These are phyloP conservation scores for Heteromormyrus szaboi DNA, from an alignment of 2,797 vertebrate genomes.

Conservation along the genomic window DNA sequence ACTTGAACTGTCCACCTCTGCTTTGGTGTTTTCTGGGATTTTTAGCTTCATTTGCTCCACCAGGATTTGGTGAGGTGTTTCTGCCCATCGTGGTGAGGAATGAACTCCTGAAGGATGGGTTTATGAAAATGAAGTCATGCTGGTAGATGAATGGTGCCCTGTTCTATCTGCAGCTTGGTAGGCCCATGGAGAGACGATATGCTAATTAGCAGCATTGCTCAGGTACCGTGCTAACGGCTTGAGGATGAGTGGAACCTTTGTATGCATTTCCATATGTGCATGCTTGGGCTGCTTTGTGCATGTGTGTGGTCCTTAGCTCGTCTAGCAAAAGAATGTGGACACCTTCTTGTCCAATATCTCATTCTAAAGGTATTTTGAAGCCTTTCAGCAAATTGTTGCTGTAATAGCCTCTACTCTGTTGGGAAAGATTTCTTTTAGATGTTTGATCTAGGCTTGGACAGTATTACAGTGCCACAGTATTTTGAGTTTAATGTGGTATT, in stretches of 20 bases:
- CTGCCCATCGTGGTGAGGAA: not conserved
- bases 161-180: not conserved
- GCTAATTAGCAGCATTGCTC: slow-evolving; percentile 1
- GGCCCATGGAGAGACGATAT: not conserved
- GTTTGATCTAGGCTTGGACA: not conserved
- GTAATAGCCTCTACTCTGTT: not conserved
- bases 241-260: not conserved
- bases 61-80: not conserved
- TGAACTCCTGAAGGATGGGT: not conserved
- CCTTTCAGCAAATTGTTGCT: not conserved
- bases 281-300: not conserved
- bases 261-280: not conserved
- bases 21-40: not conserved
- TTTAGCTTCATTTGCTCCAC: not conserved
- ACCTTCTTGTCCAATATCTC: not conserved
- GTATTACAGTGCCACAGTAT: not conserved
- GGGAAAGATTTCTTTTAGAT: not conserved
- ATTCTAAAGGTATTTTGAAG: not conserved
- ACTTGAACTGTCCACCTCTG: not conserved
- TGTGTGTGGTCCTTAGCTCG: not conserved
- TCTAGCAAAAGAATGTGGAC: not conserved
- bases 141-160: not conserved
- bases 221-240: not conserved
- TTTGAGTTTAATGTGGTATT: not conserved
- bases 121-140: not conserved